These are phyloP conservation scores for Myotis yumanensis DNA, from an alignment of 2,113 vertebrate species.

Conservation along the genomic window DNA sequence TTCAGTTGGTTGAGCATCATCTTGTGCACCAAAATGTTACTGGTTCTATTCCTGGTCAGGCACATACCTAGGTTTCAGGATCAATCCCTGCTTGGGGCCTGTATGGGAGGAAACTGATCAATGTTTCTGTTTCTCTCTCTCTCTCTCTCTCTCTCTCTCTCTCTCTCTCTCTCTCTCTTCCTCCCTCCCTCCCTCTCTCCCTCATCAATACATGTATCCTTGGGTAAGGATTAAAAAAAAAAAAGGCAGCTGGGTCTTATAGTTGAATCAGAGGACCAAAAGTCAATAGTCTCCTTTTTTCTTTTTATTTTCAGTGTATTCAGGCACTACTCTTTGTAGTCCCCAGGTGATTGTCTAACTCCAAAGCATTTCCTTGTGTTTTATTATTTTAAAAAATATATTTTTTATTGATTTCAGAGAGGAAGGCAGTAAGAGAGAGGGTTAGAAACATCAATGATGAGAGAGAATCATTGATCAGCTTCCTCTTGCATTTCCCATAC, in stretches of 20 bases:
- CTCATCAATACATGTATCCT: background rate
- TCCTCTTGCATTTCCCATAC: no score
- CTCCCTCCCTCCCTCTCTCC: background rate
- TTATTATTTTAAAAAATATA: no score
- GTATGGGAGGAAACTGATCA: background rate
- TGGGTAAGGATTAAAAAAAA: background rate
- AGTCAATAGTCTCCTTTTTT: background rate
- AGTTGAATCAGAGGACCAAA: constrained; percentile 11
- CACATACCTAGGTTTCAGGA: background rate
- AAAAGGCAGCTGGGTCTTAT: background rate
- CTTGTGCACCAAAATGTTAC: background rate
- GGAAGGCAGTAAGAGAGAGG: no score
- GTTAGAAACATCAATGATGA: no score
- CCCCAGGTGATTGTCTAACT: background rate
- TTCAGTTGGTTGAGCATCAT: background rate
- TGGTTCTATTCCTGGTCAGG: background rate
- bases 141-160: background rate
- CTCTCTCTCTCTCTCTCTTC: background rate
- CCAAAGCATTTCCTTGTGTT: background rate
- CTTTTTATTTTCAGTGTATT: background rate
- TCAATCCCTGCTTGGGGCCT: background rate
- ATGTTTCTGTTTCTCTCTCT: background rate
- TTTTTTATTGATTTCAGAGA: no score
- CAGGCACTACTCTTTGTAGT: background rate
- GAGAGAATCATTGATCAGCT: no score